phyloP scores from a whole-genome alignment of 1,140 invertebrate genomes.

The Drosophila funebris region DNA sequence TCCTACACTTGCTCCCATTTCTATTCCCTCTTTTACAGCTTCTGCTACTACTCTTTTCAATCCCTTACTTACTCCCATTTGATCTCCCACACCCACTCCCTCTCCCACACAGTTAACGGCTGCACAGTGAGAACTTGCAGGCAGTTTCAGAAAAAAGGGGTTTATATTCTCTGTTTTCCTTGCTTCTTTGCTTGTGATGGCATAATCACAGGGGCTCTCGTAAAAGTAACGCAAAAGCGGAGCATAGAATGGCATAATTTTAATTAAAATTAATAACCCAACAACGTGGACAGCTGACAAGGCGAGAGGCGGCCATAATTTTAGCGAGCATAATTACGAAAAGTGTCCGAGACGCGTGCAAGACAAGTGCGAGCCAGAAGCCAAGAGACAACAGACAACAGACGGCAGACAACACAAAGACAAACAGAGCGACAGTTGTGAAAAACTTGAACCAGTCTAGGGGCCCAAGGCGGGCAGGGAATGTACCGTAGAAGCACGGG shows the following conservation, averaged over 20 bases:
- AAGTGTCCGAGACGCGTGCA: slow-evolving; percentile 29
- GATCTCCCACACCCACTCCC: not conserved
- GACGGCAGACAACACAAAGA: slow-evolving; percentile 8
- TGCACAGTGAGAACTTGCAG: slow-evolving; percentile 9
- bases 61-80: not conserved
- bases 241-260: slow-evolving; percentile 74
- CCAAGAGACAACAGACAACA: slow-evolving; percentile 11
- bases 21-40: not conserved
- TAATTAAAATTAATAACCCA: slow-evolving; percentile 81
- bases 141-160: slow-evolving; percentile 28
- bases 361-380: not conserved
- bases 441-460: slow-evolving; percentile 27
- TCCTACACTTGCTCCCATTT: not conserved
- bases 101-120: slow-evolving; percentile 11
- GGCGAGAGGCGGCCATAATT: slow-evolving; percentile 73
- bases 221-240: slow-evolving; percentile 18
- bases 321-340: slow-evolving; percentile 70
- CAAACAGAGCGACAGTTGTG: slow-evolving; percentile 43
- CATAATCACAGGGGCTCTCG: slow-evolving; percentile 43
- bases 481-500: not conserved
- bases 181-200: slow-evolving; percentile 18
- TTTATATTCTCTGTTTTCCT: slow-evolving; percentile 3
- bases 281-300: slow-evolving; percentile 56
- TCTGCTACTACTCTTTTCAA: not conserved
- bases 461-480: not conserved